Evolutionary conservation across 1,140 invertebrate genomes (phyloP).

Genomic region (Zaprionus lachaisei): DNA sequence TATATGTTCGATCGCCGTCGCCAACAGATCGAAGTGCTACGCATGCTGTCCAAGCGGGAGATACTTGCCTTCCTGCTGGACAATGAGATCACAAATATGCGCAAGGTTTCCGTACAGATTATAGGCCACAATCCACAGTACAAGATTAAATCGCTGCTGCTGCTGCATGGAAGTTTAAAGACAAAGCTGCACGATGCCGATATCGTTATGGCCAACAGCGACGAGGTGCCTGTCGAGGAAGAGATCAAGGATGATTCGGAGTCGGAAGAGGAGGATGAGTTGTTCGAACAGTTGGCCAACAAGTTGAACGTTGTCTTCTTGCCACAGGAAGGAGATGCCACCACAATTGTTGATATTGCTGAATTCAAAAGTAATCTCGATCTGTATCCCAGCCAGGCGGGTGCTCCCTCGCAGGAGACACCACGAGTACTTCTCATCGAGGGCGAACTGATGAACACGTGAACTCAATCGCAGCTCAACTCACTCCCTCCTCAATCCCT

Average conservation of each 20-base stretch:
- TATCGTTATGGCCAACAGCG: background rate
- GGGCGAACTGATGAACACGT: constrained; percentile 41
- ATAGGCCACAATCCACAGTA: constrained; percentile 59
- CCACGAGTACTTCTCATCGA: constrained; percentile 36
- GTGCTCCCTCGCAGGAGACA: constrained; percentile 8
- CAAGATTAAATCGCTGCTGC: background rate
- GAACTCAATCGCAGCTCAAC: constrained; percentile 10
- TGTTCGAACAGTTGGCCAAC: constrained; percentile 64
- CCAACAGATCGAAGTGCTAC: constrained; percentile 85
- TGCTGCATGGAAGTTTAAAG: background rate
- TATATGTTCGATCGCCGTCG: constrained; percentile 88
- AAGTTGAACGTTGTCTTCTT: constrained; percentile 70
- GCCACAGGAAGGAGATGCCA: constrained; percentile 57
- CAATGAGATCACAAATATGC: constrained; percentile 86
- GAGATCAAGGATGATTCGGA: background rate
- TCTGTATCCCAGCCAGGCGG: constrained; percentile 74
- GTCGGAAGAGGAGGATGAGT: constrained; percentile 38
- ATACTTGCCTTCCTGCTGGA: constrained; percentile 87
- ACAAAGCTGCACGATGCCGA: background rate
- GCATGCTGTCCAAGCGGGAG: constrained; percentile 85
- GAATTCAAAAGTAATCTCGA: constrained; percentile 79
- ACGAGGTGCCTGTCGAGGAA: background rate
- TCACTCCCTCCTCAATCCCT: background rate
- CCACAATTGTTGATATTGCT: constrained; percentile 67
- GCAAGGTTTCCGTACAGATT: constrained; percentile 89